Base-by-base conservation (phyloP, 2,888 invertebrate species). In the Thalpophila matura region DNA sequence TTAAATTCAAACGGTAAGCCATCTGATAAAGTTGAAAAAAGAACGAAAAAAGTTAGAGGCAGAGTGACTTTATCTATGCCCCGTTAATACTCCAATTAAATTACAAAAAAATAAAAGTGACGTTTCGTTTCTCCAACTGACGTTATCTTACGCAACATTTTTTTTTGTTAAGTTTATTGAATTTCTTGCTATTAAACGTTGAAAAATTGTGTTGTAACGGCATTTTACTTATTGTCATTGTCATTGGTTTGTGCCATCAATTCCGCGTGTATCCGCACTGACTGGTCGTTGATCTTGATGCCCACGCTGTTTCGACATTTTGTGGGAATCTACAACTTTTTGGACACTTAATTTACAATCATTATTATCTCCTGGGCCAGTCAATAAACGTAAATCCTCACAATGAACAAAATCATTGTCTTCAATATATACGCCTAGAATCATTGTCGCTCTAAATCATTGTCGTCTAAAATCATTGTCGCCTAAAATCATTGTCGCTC, bases 1-100 rank as follows among this genome's bases (percentile, higher is more conserved):
- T 91, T 92, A 90, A 92, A 92, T 92, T 92, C 92, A 90, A 93
- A 93, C 91, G 89, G 91, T 94, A 94, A 94, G 92, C 92, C 92
- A 93, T 93, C 94, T 84, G 94, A 94, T 94, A 92, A 92, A 86
- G 77, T 81, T 77, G 65, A 85, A 88, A 90, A 88, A 90, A 86
- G 84, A 81, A 78, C 57, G 60, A 70, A 82, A 73, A 89, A 87
- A 86, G 83, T 86, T 84, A 62, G 75, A 82, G 77, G 77, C 82
- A 79, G 86, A 89, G 86, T 88, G 93, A 90, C 93, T 89, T 93
- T 94, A 94, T 94, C 94, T 91, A 86, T 89, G 90, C 82, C 77
- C 90, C 85, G 91, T 92, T 94, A 95, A 95, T 93, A 91, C 94
- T 88, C 87, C 93, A 94, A 94, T 94, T 94, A 93, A 89, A 88